phyloP scores from a whole-genome alignment of 2,797 vertebrate species.

The Heteromormyrus szaboi region DNA sequence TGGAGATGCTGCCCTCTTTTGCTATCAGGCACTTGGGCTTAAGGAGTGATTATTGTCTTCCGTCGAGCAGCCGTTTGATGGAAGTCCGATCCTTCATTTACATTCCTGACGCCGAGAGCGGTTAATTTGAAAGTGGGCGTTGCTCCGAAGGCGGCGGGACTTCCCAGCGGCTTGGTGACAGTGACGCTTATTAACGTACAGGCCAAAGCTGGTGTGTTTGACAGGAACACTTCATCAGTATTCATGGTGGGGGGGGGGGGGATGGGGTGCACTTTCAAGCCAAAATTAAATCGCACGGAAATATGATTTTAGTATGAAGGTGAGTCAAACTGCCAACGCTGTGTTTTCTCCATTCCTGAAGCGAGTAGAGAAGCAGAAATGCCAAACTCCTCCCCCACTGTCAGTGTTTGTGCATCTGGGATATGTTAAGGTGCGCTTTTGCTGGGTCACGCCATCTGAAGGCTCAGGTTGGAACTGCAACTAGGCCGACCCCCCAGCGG shows the following conservation, averaged over 20 bases:
- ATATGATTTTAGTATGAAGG: background rate
- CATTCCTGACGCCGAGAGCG: background rate
- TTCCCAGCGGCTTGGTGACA: background rate
- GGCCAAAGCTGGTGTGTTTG: background rate
- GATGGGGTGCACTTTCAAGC: background rate
- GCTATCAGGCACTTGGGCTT: background rate
- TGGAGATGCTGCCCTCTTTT: background rate
- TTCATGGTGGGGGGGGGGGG: background rate
- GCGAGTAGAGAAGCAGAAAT: too few species aligned
- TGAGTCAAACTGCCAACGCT: background rate
- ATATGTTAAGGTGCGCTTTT: background rate
- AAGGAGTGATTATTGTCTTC: background rate
- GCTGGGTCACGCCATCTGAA: background rate
- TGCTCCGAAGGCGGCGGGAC: background rate
- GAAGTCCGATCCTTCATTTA: background rate
- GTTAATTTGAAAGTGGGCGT: background rate
- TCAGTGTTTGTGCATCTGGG: background rate
- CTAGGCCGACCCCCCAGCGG: background rate
- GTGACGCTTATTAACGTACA: constrained; percentile 2
- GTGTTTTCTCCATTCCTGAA: background rate
- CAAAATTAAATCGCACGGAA: background rate
- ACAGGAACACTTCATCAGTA: background rate
- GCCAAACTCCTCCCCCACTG: background rate
- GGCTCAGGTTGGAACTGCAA: background rate
- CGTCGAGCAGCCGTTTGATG: background rate